Percentiles rank a stretch among this genome's conserved stretches.
phyloP scores from a whole-genome alignment of 1,140 invertebrate genomes.

The Pantala flavescens region DNA sequence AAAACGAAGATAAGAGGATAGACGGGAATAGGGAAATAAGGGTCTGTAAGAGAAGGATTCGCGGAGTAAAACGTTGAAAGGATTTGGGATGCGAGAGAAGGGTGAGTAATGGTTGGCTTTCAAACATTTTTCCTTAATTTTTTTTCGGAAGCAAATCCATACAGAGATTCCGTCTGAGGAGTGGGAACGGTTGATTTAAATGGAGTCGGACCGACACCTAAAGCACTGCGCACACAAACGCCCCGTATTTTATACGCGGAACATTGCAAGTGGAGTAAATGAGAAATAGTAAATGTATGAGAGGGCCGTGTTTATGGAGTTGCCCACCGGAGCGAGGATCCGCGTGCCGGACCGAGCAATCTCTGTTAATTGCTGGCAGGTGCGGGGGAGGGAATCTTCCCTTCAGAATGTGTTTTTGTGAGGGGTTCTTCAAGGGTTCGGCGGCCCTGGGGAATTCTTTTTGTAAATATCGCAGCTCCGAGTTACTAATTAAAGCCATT shows the following conservation, averaged over 20 bases:
- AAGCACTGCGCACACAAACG: constrained; percentile 3
- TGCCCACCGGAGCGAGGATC: not conserved
- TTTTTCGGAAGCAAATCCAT: not conserved
- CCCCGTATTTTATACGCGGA: not conserved
- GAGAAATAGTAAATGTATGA: not conserved
- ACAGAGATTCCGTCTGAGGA: not conserved
- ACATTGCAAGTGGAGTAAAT: not conserved
- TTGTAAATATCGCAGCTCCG: no score
- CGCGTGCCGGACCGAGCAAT: not conserved
- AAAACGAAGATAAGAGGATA: no score
- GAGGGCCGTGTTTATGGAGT: not conserved
- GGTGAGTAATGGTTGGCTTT: constrained; percentile 8
- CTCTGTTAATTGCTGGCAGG: not conserved
- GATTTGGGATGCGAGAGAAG: not conserved
- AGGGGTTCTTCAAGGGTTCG: no score
- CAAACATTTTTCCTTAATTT: not conserved
- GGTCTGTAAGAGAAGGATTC: not conserved
- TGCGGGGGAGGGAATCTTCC: not conserved
- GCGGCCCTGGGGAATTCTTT: no score
- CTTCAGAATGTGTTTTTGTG: no score
- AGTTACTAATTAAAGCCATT: no score
- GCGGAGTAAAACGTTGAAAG: not conserved
- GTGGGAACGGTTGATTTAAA: not conserved
- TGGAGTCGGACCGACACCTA: constrained; percentile 1
- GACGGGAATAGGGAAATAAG: not conserved